phyloP scores from a whole-genome alignment of 2,888 invertebrate genomes.

The Synanthedon myopaeformis region DNA sequence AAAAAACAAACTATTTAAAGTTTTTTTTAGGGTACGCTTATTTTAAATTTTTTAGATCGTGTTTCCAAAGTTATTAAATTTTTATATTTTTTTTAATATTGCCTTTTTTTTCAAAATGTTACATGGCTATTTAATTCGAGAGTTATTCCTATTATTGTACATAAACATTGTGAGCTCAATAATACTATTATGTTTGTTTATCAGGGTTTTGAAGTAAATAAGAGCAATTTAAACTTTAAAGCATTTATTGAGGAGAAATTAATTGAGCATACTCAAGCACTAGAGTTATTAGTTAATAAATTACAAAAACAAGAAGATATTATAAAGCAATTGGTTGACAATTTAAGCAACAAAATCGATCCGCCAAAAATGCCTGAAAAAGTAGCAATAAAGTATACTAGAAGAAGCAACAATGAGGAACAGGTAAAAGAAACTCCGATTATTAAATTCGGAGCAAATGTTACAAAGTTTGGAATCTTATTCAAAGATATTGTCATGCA shows the following conservation, averaged over 20 bases:
- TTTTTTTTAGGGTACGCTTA: too few species aligned
- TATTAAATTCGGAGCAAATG: conserved; percentile 25
- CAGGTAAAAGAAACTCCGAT: conserved; percentile 21
- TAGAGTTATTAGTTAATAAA: conserved; percentile 30
- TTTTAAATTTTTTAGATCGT: too few species aligned
- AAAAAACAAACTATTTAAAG: too few species aligned
- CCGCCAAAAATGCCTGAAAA: conserved; percentile 32
- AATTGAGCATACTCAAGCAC: conserved; percentile 34
- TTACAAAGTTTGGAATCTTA: conserved; percentile 35
- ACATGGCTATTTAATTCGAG: too few species aligned
- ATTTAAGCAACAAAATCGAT: conserved; percentile 18
- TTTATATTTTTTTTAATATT: too few species aligned
- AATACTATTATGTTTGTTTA: too few species aligned
- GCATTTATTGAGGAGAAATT: conserved; percentile 37
- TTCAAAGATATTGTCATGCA: conserved; percentile 27
- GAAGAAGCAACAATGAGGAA: conserved; percentile 13
- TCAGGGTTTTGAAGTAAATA: conserved; percentile 1
- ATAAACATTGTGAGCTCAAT: too few species aligned
- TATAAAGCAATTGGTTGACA: conserved; percentile 25
- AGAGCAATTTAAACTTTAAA: conserved; percentile 11
- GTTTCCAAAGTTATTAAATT: too few species aligned
- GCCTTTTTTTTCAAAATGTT: too few species aligned
- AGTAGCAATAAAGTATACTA: conserved; percentile 21
- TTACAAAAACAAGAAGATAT: conserved; percentile 24
- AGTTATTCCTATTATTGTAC: too few species aligned